Base-by-base conservation (phyloP, 1,140 invertebrate genomes). In the Lordiphosa collinella region DNA sequence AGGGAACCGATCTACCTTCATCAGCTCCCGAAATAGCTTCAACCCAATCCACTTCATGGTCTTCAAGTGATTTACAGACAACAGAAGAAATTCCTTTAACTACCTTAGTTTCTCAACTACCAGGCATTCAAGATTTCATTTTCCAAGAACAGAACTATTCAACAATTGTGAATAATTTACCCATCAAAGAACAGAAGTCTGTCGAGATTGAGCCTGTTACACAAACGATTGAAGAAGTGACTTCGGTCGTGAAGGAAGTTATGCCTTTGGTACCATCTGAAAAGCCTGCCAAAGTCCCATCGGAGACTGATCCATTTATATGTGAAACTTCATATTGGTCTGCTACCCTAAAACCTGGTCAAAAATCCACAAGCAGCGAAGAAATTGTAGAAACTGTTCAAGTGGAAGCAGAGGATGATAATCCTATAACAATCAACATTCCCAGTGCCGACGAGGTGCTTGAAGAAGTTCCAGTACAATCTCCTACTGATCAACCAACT, bases 291-390 rank as follows among this genome's bases (percentile, higher is more conserved):
- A 12, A 48, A n/a, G 7, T 10, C 12, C 38, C 51, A 35, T 18
- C 58, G 2, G 69, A 59, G 12, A 8, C 7, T 35, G 64, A 80
- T 56, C 10, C 66, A 5, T 88, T 87, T 22, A 59, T 88, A 16
- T 79, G 75, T 36, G 86, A 88, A 48, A 88, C 86, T 14, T 87
- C 86, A 0, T 88, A 86, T 47, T 88, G 86, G 86, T 86, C 86
- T 18, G 86, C 86, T 0, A 88, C 86, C 22, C 38, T 88, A 1
- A 87, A 87, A 32, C 73, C 69, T 0, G 53, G 58, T 6, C 69
- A 69, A 29, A 71, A 63, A 37, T 7, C 36, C 3, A 37, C 60
- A 31, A 14, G 37, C 5, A 9, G 11, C 16, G 34, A 52, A 1
- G 52, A 61, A 43, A 29, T 43, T 7, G 29, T 18, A 31, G 51